Conservation (phyloP, 2,888 invertebrate species). For the Dastarcus helophoroides region DNA sequence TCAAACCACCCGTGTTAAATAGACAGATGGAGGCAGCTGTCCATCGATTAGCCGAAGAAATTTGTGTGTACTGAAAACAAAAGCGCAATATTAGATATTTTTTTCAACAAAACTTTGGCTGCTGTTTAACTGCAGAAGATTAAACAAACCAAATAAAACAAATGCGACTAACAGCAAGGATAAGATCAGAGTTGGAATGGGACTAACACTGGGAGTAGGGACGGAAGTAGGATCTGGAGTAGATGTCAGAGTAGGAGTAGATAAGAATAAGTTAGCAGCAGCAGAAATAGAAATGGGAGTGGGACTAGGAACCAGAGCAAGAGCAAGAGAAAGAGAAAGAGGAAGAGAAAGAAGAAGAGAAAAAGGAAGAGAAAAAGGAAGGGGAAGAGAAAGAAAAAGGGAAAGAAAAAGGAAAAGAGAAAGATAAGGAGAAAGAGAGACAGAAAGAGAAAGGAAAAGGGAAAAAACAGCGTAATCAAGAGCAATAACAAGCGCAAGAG, state of each 20-base stretch:
- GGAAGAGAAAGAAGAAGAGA: not conserved
- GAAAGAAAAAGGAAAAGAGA: not conserved
- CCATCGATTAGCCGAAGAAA: slow-evolving; percentile 45
- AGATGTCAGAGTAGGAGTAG: not conserved
- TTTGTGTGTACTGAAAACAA: slow-evolving; percentile 37
- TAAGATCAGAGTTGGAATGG: too few relatives aligned
- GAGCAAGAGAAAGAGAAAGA: too few relatives aligned
- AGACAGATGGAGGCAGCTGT: slow-evolving; percentile 55
- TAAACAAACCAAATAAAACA: slow-evolving; percentile 2
- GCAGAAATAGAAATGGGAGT: not conserved
- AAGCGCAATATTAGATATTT: slow-evolving; percentile 9
- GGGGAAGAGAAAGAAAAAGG: not conserved
- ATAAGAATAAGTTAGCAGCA: not conserved
- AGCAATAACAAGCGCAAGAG: too few relatives aligned
- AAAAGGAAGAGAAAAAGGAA: not conserved
- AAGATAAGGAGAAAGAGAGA: too few relatives aligned
- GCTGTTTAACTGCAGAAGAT: slow-evolving; percentile 1
- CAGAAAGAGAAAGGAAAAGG: too few relatives aligned
- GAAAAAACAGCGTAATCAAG: too few relatives aligned
- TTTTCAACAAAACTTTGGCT: slow-evolving; percentile 8
- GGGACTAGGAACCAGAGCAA: too few relatives aligned
- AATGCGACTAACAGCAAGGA: not conserved
- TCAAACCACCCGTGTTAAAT: slow-evolving; percentile 57
- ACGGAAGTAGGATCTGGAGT: too few relatives aligned
- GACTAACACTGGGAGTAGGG: too few relatives aligned